phyloP scores from a whole-genome alignment of 2,113 vertebrate genomes.

The Conger conger region DNA sequence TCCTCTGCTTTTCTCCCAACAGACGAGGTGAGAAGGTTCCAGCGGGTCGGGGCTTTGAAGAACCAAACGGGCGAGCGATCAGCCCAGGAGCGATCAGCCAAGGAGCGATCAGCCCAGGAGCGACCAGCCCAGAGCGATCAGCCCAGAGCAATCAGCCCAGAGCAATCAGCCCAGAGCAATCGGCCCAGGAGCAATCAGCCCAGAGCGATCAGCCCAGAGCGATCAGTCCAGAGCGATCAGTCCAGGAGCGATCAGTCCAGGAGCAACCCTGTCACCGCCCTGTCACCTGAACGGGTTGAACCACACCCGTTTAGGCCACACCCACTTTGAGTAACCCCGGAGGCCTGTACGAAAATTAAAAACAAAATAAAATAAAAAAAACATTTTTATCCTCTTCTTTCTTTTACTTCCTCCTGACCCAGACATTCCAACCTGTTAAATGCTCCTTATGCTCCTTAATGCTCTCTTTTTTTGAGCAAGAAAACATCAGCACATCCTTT shows the following conservation, averaged over 20 bases:
- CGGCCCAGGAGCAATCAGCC: constrained; percentile 96
- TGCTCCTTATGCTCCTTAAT: no score
- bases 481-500: no score
- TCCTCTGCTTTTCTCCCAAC: constrained; percentile 27
- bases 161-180: constrained; percentile 94
- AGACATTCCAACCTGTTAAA: no score
- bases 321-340: background rate
- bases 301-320: background rate
- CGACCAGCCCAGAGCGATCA: constrained; percentile 98
- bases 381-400: no score
- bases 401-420: no score
- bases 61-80: no score
- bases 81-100: no score
- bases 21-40: constrained; percentile 99
- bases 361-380: no score
- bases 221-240: constrained; percentile 93
- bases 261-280: constrained; percentile 90
- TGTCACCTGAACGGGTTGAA: no score
- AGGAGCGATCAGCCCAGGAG: constrained; percentile 95
- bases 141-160: constrained; percentile 95
- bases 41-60: constrained; percentile 84
- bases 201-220: constrained; percentile 93
- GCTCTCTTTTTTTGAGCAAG: no score
- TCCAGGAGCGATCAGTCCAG: constrained; percentile 95
- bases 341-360: constrained; percentile 43